Evolutionary conservation across 2,113 vertebrate species (phyloP).

Genomic region (cat (Felis catus)): DNA sequence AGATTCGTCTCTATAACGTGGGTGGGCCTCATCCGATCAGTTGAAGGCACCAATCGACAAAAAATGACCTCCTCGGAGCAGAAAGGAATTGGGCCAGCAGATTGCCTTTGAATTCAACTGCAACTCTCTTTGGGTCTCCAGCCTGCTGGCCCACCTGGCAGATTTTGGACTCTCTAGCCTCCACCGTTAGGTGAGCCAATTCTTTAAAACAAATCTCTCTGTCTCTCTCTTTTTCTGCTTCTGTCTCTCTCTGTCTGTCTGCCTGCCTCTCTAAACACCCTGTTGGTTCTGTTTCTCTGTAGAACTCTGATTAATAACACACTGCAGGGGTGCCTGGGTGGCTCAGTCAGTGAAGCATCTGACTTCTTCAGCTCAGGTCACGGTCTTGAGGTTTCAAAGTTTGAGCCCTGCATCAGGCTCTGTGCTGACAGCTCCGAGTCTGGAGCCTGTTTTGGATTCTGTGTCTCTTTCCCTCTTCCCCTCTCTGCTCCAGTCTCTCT

Average conservation of each 20-base stretch:
- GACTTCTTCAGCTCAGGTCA: too few species aligned
- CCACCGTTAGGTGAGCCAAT: neutral
- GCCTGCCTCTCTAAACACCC: neutral
- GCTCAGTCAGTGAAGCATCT: too few species aligned
- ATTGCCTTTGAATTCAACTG: fast-evolving
- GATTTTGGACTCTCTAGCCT: neutral
- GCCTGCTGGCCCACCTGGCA: neutral
- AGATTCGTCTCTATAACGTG: neutral
- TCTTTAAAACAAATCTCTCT: neutral
- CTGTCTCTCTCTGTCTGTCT: neutral
- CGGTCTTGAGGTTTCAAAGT: too few species aligned
- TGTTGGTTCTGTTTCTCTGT: neutral
- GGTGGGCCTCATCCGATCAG: neutral
- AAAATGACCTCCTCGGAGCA: neutral
- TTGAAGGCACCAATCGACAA: neutral
- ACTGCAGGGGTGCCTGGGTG: too few species aligned
- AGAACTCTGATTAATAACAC: neutral
- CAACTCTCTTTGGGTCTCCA: neutral
- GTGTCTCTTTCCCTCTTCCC: too few species aligned
- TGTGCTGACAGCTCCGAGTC: too few species aligned
- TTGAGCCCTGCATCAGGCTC: too few species aligned
- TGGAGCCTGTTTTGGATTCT: too few species aligned
- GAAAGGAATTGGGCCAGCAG: neutral
- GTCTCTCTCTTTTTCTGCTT: neutral
- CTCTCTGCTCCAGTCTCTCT: too few species aligned